These are phyloP conservation scores for Andinoacara biseriatus DNA, from an alignment of 2,113 vertebrate genomes.

Conservation along the genomic window DNA sequence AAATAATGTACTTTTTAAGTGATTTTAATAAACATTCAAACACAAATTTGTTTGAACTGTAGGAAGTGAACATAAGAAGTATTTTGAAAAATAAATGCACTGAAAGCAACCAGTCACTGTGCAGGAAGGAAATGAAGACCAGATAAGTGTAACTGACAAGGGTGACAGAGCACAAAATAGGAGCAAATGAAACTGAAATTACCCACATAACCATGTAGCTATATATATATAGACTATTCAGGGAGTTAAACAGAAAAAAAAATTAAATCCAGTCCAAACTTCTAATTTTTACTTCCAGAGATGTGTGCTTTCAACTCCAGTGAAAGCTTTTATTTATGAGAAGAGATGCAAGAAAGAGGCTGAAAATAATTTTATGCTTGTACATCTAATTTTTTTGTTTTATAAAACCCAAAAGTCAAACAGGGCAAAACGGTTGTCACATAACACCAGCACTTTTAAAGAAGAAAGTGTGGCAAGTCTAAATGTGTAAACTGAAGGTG, in stretches of 20 bases:
- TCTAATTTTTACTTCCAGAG: not conserved
- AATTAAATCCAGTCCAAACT: not conserved
- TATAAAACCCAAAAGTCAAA: not conserved
- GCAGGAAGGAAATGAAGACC: slow-evolving; percentile 38
- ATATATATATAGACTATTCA: not conserved
- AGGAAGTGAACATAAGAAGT: no score
- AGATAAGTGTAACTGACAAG: not conserved
- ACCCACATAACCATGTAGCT: no score
- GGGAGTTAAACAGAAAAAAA: not conserved
- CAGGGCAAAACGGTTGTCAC: not conserved
- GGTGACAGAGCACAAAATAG: slow-evolving; percentile 31
- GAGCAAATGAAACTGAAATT: not conserved
- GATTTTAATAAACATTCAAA: not conserved
- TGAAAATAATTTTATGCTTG: not conserved
- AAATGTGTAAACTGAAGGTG: not conserved
- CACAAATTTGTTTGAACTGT: no score
- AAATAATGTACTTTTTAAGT: not conserved
- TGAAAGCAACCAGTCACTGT: not conserved
- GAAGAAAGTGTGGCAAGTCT: not conserved
- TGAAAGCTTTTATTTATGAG: not conserved
- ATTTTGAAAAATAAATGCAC: no score
- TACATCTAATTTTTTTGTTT: not conserved
- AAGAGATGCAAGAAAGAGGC: not conserved
- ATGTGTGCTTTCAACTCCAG: not conserved
- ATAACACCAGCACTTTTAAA: not conserved